Evolutionary conservation across 2,888 invertebrate species (phyloP), one percentile per base, ranked within the genome.

Genomic region (Lithodes maja): DNA sequence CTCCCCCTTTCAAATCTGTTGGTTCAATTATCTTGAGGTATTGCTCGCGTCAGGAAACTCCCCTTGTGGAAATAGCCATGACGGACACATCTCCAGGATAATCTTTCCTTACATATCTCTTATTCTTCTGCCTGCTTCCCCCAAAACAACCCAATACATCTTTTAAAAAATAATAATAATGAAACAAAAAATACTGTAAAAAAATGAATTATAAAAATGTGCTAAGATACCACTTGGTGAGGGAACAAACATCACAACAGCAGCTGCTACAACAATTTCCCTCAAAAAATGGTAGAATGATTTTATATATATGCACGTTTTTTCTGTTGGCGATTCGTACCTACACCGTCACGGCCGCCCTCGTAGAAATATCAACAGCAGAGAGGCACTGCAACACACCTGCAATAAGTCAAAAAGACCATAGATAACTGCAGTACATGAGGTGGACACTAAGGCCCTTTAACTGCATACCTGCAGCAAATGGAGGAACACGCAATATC

Each of bases 391-490:
- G 90, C 87, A 90, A 90, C 90, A 87, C 87, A 90, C 87, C 90
- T 90, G 90, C 85, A 90, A 90, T 82, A 90, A 90, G 90, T 90
- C 90, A 90, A 90, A 89, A 90, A 90, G 87, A 90, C 85, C 90
- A 90, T 90, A 90, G 90, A 90, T 87, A 90, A 90, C 90, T 90
- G 90, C 90, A 90, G 85, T 81, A 88, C 79, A 88, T 77, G 71
- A 81, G 84, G 83, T 50, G 88, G 84, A 85, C 83, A 84, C 53
- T 68, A 50, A 50, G 88, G 74, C 88, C 88, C 88, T 80, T 84
- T 71, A 85, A 80, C 78, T 81, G 88, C 83, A 61, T 85, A 81
- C 88, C 88, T 88, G 88, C 88, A 88, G 88, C 88, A 88, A 84
- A 52, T 78, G 49, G 68, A 68, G 7, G 17, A 33, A 2, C 68